phyloP scores from a whole-genome alignment of 1,140 invertebrate species.

The Caenorhabditis tropicalis region DNA sequence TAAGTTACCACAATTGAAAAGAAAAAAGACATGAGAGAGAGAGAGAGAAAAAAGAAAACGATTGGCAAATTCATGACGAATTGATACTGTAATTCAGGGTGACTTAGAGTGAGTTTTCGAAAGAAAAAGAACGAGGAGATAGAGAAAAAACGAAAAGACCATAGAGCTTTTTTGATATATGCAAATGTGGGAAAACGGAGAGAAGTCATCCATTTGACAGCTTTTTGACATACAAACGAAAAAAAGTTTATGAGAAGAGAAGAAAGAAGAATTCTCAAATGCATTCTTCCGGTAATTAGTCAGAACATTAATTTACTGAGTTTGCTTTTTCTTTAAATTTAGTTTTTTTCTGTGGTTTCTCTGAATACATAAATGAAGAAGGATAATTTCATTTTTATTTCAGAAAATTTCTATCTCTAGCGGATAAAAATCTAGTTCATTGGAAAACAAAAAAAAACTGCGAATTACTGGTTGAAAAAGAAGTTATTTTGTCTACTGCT shows the following conservation, averaged over 20 bases:
- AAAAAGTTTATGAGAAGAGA: not conserved
- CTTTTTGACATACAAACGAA: not conserved
- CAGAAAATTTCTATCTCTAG: not conserved
- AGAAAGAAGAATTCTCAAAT: not conserved
- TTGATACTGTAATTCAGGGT: not conserved
- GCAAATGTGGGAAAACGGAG: slow-evolving; percentile 12
- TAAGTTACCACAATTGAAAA: not conserved
- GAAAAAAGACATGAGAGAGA: not conserved
- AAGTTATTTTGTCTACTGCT: not conserved
- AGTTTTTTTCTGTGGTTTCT: no score
- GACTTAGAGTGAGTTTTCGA: not conserved
- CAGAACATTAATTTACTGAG: no score
- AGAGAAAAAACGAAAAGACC: not conserved
- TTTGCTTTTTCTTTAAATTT: no score
- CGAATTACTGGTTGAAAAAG: slow-evolving; percentile 9
- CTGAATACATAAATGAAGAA: no score
- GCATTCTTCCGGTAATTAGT: not conserved
- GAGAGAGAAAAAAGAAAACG: not conserved
- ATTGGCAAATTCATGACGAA: not conserved
- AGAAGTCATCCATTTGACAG: not conserved
- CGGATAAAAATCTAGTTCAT: not conserved
- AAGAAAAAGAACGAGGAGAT: not conserved
- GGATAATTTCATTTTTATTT: no score
- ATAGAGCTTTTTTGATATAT: not conserved
- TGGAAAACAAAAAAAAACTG: not conserved